A percentile compares a stretch with the other conserved stretches of the same genome.
phyloP scores from a whole-genome alignment of 2,888 invertebrate species.

The Sminthurides aquaticus region DNA sequence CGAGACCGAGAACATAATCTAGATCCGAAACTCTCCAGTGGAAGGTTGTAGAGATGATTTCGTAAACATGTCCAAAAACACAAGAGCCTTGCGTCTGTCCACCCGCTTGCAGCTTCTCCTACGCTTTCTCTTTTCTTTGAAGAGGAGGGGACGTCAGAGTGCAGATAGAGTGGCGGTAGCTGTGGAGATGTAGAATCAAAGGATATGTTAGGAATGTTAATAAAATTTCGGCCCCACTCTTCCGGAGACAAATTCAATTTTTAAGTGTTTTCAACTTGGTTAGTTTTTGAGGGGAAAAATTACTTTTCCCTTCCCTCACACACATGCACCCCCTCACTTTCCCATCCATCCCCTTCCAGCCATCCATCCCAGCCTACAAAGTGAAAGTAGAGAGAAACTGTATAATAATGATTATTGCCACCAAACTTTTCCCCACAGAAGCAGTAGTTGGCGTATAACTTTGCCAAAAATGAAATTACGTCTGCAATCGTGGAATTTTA shows the following conservation, averaged over 20 bases:
- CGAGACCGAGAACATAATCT: background rate
- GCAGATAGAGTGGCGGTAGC: too few relatives aligned
- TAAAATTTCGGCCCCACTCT: background rate
- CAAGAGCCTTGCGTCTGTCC: too few relatives aligned
- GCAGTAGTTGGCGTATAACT: too few relatives aligned
- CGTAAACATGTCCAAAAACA: too few relatives aligned
- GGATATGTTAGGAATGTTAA: background rate
- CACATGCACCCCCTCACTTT: too few relatives aligned
- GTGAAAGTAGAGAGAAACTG: background rate
- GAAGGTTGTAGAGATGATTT: too few relatives aligned
- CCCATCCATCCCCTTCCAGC: too few relatives aligned
- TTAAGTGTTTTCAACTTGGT: background rate
- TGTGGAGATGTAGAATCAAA: background rate
- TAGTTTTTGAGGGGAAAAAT: background rate
- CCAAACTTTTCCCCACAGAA: background rate
- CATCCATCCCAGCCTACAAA: too few relatives aligned
- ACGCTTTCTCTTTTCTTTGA: background rate
- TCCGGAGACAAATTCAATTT: slow-evolving; percentile 2
- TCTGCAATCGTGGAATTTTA: slow-evolving; percentile 2
- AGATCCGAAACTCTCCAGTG: background rate
- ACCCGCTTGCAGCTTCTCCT: too few relatives aligned
- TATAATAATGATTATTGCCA: slow-evolving; percentile 8
- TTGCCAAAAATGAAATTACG: slow-evolving; percentile 6
- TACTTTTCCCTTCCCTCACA: background rate
- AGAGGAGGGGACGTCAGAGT: background rate